phyloP scores from a whole-genome alignment of 2,113 vertebrate genomes.

The Climacteris rufus region DNA sequence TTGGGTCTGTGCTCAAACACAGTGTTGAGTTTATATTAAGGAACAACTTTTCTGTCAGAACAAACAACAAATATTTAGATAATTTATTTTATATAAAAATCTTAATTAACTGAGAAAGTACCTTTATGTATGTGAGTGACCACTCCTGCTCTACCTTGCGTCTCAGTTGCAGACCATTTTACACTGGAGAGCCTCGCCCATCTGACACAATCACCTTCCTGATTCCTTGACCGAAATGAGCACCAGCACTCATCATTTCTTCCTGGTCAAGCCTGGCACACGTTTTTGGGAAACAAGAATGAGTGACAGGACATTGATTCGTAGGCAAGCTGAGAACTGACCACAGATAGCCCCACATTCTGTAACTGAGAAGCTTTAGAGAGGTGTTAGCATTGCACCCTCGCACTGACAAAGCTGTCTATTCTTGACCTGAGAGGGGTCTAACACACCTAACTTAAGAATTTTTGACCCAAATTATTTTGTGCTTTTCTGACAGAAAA shows the following conservation, averaged over 20 bases:
- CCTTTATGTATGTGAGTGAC: not conserved
- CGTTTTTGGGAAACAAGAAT: not conserved
- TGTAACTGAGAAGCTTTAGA: not conserved
- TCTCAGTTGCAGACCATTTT: not conserved
- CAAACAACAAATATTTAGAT: not conserved
- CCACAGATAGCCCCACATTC: rapidly evolving
- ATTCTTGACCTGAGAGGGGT: not conserved
- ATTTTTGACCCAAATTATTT: not conserved
- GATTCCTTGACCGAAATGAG: not conserved
- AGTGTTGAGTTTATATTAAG: not conserved
- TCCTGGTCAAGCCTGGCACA: not conserved
- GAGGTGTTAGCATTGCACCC: rapidly evolving
- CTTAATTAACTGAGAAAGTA: not conserved
- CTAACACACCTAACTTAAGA: not conserved
- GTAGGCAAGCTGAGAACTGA: not conserved
- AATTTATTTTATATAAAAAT: not conserved
- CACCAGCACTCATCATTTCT: not conserved
- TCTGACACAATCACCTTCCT: rapidly evolving
- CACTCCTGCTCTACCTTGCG: not conserved
- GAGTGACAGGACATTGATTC: not conserved
- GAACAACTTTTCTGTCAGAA: not conserved
- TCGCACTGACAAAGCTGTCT: not conserved
- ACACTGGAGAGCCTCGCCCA: not conserved
- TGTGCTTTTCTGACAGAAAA: not conserved
- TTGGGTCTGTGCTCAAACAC: not conserved